Conservation (phyloP, 2,113 vertebrate species). For the Coregonus clupeaformis region DNA sequence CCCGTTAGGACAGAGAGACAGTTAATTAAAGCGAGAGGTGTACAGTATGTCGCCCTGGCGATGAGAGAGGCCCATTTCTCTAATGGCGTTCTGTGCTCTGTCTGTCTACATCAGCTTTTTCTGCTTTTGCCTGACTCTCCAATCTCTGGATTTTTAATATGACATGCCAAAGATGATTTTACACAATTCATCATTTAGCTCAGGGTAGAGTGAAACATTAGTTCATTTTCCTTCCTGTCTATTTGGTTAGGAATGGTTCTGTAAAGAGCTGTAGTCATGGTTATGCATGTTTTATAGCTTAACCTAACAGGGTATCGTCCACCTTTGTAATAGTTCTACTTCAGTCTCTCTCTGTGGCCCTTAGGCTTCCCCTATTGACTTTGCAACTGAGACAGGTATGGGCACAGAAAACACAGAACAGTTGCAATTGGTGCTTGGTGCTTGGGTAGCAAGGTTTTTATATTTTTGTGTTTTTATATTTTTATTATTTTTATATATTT, state of each 20-base stretch:
- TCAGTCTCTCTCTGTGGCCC: no score
- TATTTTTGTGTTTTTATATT: no score
- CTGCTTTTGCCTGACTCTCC: slow-evolving; percentile 39
- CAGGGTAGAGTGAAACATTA: slow-evolving; percentile 40
- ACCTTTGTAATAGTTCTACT: no score
- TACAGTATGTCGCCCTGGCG: slow-evolving; percentile 24
- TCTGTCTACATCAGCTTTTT: slow-evolving; percentile 60
- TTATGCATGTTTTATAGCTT: no score
- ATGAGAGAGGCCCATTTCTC: slow-evolving; percentile 45
- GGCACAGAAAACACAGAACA: no score
- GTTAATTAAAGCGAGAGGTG: slow-evolving; percentile 62
- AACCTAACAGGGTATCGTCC: no score
- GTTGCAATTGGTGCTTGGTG: no score
- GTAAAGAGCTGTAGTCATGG: slow-evolving; percentile 16
- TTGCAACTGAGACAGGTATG: no score
- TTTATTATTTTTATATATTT: no score
- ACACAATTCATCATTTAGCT: slow-evolving; percentile 69
- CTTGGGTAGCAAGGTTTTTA: no score
- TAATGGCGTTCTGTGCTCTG: slow-evolving; percentile 49
- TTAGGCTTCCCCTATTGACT: no score
- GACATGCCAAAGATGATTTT: slow-evolving; percentile 62
- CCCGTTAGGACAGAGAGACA: slow-evolving; percentile 58
- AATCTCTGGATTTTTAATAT: slow-evolving; percentile 57
- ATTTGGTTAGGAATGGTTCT: slow-evolving; percentile 36
- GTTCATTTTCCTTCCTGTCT: slow-evolving; percentile 63